phyloP scores from a whole-genome alignment of 2,113 vertebrate genomes.

The Chrysemys picta region DNA sequence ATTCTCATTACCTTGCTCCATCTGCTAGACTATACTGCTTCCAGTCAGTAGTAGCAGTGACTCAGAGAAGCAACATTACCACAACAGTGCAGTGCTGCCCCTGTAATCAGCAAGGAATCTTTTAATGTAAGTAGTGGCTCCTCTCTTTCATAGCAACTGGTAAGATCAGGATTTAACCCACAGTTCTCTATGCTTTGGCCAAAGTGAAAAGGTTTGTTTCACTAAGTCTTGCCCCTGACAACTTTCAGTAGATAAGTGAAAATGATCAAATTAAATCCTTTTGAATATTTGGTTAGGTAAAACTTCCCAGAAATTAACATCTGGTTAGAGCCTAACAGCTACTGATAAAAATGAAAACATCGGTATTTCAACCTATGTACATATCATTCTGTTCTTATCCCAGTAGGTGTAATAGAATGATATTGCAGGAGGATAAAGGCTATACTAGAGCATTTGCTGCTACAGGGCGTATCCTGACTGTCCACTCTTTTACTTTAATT shows the following conservation, averaged over 20 bases:
- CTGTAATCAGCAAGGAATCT: not conserved
- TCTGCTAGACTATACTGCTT: not conserved
- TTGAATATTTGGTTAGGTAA: not conserved
- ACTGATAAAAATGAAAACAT: not conserved
- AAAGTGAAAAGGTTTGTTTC: not conserved
- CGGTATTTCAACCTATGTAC: not conserved
- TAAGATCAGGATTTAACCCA: not conserved
- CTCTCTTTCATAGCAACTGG: not conserved
- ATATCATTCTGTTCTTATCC: not conserved
- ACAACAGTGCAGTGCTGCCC: not conserved
- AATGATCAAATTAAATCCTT: not conserved
- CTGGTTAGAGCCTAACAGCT: not conserved
- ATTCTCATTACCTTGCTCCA: not conserved
- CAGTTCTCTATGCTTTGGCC: not conserved
- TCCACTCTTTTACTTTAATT: not conserved
- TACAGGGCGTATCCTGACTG: not conserved
- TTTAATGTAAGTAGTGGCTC: not conserved
- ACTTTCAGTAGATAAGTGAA: not conserved
- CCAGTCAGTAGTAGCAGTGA: not conserved
- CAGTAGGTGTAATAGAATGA: not conserved
- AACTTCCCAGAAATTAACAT: not conserved
- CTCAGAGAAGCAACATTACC: not conserved
- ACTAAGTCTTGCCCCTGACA: not conserved
- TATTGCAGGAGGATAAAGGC: not conserved
- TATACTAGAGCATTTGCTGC: not conserved